Evolutionary conservation across 2,797 vertebrate genomes (phyloP), one percentile per base, ranked within the genome.

Genomic region (Limosa lapponica): DNA sequence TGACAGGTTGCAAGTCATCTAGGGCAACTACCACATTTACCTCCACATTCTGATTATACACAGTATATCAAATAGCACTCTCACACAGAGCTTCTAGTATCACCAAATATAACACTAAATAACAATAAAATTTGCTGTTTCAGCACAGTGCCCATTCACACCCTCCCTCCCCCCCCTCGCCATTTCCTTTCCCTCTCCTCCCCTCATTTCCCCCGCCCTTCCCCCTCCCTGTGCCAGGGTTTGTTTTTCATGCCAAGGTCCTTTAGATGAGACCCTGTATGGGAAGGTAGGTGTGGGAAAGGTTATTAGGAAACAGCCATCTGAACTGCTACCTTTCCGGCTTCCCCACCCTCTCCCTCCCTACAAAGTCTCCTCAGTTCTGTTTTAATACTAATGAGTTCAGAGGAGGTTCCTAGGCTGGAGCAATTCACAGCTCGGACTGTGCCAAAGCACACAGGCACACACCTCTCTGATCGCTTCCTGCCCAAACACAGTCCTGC

Each of bases 381-480:
- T 80, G 49, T 58, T 96, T 86, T 58, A 91, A 82, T 71, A 72
- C 73, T 96, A 94, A 93, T 66, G 90, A 95, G 90, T 95, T 95
- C 88, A 95, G 90, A 82, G 88, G 67, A 90, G 85, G 82, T 93
- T 96, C 82, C 65, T 93, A 87, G 58, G 86, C 93, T 95, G 82
- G 81, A 92, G 96, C 77, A 96, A 94, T 96, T 97, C 86, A 82
- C 37, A 86, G 96, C 64, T 39, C n/a, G 27, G 78, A 59, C 87
- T 41, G 74, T 93, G 97, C 97, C 97, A 97, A 97, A 97, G 87
- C 86, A 97, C 94, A 97, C 94, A 95, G 93, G 94, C 96, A 97
- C 96, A 97, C 95, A 96, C 96, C 96, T 96, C 95, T 95, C 87
- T 95, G 97, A 98, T 97, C 22, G 2, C 79, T 97, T 98, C 97